Evolutionary conservation across 1,140 invertebrate genomes (phyloP).

Genomic region (Scaptomyza graminum): DNA sequence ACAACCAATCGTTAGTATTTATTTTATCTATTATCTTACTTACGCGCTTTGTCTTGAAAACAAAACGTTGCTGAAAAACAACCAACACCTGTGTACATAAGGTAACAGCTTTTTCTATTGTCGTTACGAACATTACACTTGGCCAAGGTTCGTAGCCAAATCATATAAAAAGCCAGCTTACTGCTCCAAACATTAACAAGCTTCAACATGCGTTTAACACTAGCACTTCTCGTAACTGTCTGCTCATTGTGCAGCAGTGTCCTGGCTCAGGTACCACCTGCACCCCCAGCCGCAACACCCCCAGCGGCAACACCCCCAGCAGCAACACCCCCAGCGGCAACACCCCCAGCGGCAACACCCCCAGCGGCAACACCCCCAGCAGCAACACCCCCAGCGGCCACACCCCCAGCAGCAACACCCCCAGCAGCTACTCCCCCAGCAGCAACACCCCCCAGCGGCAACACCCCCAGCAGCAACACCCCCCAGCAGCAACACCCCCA

Average conservation of each 20-base stretch:
- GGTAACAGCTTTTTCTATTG: conserved; percentile 2
- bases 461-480: not conserved
- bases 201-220: conserved; percentile 15
- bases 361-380: not conserved
- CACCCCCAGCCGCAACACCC: not conserved
- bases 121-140: not conserved
- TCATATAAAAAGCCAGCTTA: not conserved
- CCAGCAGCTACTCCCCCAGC: not conserved
- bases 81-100: not conserved
- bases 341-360: not conserved
- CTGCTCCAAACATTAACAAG: not conserved
- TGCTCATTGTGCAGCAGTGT: not conserved
- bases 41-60: not conserved
- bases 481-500: not conserved
- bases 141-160: not conserved
- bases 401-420: not conserved
- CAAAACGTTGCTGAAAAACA: not conserved
- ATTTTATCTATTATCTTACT: not conserved
- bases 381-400: not conserved
- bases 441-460: not conserved
- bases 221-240: not conserved
- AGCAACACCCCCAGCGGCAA: not conserved
- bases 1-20: not conserved
- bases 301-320: not conserved
- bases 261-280: not conserved